Conservation (phyloP, 2,113 vertebrate genomes). For the Oreamnos americanus region DNA sequence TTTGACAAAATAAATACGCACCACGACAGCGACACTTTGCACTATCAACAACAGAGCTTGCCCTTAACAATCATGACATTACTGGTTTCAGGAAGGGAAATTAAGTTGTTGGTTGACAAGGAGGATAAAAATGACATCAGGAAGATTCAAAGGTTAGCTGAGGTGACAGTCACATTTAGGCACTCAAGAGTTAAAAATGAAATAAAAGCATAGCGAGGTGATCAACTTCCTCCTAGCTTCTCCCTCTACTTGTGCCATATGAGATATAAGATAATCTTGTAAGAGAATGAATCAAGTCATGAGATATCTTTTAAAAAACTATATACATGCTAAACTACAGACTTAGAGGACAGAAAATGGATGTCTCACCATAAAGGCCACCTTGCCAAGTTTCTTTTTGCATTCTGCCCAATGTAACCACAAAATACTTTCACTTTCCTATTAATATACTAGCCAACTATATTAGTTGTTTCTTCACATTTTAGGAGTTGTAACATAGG, state of each 20-base stretch:
- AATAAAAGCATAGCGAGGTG: constrained; percentile 31
- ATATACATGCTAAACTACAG: constrained; percentile 48
- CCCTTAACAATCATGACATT: constrained; percentile 47
- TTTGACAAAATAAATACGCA: constrained; percentile 70
- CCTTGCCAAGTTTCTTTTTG: constrained; percentile 65
- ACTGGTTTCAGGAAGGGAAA: constrained; percentile 38
- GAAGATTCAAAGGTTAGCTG: constrained; percentile 35
- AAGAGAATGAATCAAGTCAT: constrained; percentile 40
- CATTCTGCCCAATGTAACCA: constrained; percentile 37
- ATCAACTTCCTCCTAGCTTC: constrained; percentile 34
- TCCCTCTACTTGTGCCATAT: constrained; percentile 53
- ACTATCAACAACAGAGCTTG: constrained; percentile 62
- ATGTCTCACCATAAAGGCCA: constrained; percentile 56
- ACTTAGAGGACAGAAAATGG: constrained; percentile 45
- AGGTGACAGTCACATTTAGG: constrained; percentile 56
- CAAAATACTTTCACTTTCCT: constrained; percentile 45
- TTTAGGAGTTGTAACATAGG: constrained; percentile 50
- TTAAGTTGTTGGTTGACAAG: constrained; percentile 54
- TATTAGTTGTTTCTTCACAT: constrained; percentile 54
- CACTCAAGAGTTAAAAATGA: constrained; percentile 48
- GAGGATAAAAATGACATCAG: constrained; percentile 26
- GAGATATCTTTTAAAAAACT: constrained; percentile 38
- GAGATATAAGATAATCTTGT: constrained; percentile 44
- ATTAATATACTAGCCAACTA: constrained; percentile 37
- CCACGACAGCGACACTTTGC: constrained; percentile 59